Percentiles rank a stretch among this genome's conserved stretches.
phyloP scores from a whole-genome alignment of 2,888 invertebrate genomes.

The Isotomurus palustris region DNA sequence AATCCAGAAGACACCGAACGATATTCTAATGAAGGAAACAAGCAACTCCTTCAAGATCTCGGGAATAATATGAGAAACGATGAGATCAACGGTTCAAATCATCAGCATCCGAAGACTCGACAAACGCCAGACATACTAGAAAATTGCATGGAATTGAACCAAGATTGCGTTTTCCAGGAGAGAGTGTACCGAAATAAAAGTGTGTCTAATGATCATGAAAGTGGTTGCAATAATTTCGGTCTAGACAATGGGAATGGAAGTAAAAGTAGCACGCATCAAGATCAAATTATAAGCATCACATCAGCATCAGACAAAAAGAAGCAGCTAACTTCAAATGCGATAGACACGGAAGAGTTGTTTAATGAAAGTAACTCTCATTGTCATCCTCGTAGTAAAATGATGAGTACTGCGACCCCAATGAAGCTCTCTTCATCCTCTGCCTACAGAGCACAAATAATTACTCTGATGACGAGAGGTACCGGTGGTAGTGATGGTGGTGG shows the following conservation, averaged over 20 bases:
- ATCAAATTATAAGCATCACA: neutral
- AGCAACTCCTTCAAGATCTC: neutral
- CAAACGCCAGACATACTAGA: conserved; percentile 19
- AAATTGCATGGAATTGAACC: conserved; percentile 7
- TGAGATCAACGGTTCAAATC: no score
- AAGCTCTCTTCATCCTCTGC: conserved; percentile 13
- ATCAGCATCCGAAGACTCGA: neutral
- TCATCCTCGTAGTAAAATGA: conserved; percentile 5
- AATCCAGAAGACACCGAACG: conserved; percentile 17
- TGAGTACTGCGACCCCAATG: conserved; percentile 38
- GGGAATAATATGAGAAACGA: neutral
- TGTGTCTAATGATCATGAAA: no score
- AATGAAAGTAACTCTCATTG: neutral
- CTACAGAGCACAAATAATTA: conserved; percentile 17
- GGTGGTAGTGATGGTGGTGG: conserved; percentile 9
- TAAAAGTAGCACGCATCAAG: no score
- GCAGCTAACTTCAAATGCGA: no score
- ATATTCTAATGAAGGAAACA: conserved; percentile 9
- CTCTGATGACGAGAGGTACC: conserved; percentile 14
- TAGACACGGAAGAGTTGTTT: neutral
- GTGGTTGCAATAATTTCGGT: no score
- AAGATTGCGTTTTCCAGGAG: no score
- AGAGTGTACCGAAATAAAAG: no score
- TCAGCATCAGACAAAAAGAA: no score
- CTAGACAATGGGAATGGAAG: no score